Evolutionary conservation across 2,888 invertebrate species (phyloP), one percentile per base, ranked within the genome.

Genomic region (Drosophila robusta): DNA sequence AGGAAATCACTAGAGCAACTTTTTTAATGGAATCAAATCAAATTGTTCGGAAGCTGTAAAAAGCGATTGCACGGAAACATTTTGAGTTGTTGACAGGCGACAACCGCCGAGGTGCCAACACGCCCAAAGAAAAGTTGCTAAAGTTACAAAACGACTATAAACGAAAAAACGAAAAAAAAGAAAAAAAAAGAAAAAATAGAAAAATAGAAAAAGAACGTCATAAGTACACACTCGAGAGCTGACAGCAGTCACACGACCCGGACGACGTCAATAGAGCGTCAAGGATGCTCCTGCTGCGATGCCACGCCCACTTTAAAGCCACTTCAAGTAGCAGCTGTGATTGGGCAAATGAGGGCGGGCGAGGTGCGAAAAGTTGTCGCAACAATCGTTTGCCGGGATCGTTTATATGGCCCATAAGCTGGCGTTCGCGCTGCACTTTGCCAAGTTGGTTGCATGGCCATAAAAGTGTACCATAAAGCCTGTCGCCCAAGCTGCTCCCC

Each of bases 41-140:
- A 86, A 86, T 86, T 86, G 86, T 87, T 86, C 83, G 89, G 89
- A 86, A 86, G 89, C 86, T 86, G 88, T 89, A 86, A 86, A 86
- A 88, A 89, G 88, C 86, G 89, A 86, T 86, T 86, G 86, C 89
- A 86, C 88, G 89, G 86, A 89, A 86, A 86, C 89, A 75, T 89
- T 86, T 84, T 88, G 89, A 84, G 83, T 87, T 84, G 83, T 87
- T 88, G 83, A 84, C 83, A 87, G 78, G 71, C 79, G 77, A 76
- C 74, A 78, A 76, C 82, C 70, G 82, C 79, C 72, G 74, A 84
- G 87, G 85, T 89, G 86, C 89, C 74, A 79, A 87, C 87, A 64
- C 75, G 70, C 61, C 63, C 66, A 60, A 76, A 77, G 77, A 79
- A 87, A 85, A 89, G 64, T 89, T 85, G 62, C 44, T 18, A 84